Evolutionary conservation across 2,888 invertebrate genomes (phyloP).

Genomic region (Phlogophora meticulosa): DNA sequence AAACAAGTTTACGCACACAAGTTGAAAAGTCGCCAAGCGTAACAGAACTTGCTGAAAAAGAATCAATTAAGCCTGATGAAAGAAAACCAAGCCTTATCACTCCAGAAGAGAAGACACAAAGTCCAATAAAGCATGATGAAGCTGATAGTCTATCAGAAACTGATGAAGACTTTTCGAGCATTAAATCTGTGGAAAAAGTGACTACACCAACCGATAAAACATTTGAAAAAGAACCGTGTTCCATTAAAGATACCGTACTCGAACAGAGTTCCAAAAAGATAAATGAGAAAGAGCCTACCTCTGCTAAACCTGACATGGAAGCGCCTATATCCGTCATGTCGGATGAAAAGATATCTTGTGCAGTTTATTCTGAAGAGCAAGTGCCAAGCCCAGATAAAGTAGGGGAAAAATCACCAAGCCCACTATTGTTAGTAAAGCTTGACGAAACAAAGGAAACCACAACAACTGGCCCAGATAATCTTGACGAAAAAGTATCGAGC

Average conservation of each 20-base stretch:
- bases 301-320: slow-evolving; percentile 11
- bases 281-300: slow-evolving; percentile 23
- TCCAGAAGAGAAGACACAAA: slow-evolving; percentile 7
- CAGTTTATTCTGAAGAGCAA: slow-evolving; percentile 6
- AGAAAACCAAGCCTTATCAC: background rate
- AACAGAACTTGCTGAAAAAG: slow-evolving; percentile 18
- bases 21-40: too few species aligned
- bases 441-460: too few species aligned
- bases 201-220: background rate
- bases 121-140: background rate
- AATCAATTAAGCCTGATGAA: background rate
- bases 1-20: too few species aligned
- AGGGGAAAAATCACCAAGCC: too few species aligned
- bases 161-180: slow-evolving; percentile 18
- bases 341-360: slow-evolving; percentile 9
- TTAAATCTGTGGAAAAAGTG: background rate
- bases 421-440: too few species aligned
- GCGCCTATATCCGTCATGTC: background rate
- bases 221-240: background rate
- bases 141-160: slow-evolving; percentile 2
- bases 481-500: slow-evolving; percentile 16
- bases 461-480: too few species aligned
- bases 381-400: slow-evolving; percentile 7
- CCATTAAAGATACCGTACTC: background rate
- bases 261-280: background rate